Conservation (phyloP, 1,140 invertebrate species). For the Delia radicum region DNA sequence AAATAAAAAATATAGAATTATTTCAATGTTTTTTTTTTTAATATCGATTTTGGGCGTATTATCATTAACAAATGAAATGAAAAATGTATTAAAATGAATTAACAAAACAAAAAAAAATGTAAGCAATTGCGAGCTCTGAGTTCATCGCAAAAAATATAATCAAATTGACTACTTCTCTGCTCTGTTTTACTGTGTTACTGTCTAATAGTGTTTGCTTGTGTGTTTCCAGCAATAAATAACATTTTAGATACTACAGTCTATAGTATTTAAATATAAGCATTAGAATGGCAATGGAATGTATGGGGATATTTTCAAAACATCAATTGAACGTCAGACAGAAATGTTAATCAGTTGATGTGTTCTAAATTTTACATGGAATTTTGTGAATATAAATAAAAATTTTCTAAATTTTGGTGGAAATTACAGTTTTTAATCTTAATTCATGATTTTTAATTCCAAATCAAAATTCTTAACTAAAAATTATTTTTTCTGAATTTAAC, state of each 20-base stretch:
- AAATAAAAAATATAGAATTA: background rate
- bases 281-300: no score
- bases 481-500: no score
- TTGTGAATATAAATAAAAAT: no score
- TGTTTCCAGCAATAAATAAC: background rate
- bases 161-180: background rate
- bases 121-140: conserved; percentile 18
- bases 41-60: background rate
- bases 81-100: background rate
- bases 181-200: background rate
- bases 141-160: conserved; percentile 27
- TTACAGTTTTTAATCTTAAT: no score
- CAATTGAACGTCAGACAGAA: no score
- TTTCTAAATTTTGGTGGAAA: no score
- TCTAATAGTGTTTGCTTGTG: background rate
- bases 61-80: background rate
- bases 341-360: no score
- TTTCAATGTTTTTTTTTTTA: background rate
- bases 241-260: background rate
- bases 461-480: no score
- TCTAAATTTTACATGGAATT: no score
- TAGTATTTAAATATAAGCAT: background rate
- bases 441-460: no score
- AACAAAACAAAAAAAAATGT: no score
- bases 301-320: no score